Evolutionary conservation across 2,797 vertebrate species (phyloP).

Genomic region (Oreortyx pictus): DNA sequence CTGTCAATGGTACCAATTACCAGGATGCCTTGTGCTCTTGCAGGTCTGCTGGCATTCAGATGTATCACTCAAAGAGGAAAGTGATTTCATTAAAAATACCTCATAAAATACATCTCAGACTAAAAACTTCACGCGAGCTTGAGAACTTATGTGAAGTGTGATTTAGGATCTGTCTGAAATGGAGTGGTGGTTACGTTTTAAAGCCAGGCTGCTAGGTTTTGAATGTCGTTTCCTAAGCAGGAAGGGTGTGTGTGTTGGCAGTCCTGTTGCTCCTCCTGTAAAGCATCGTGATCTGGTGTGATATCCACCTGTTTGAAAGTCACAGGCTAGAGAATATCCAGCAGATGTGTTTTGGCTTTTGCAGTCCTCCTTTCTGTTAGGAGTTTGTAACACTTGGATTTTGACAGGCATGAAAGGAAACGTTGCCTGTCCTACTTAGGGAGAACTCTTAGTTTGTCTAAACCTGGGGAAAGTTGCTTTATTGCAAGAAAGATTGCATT

Average conservation of each 20-base stretch:
- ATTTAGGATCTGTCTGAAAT: neutral
- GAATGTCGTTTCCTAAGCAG: neutral
- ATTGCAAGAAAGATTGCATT: neutral
- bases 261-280: neutral
- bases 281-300: neutral
- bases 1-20: neutral
- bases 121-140: neutral
- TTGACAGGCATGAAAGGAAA: neutral
- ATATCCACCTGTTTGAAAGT: neutral
- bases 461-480: neutral
- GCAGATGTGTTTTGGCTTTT: neutral
- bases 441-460: neutral
- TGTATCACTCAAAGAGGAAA: neutral
- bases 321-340: neutral
- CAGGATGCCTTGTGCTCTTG: neutral
- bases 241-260: rapidly evolving
- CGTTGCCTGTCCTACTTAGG: neutral
- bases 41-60: neutral
- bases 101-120: neutral
- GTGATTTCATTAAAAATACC: neutral
- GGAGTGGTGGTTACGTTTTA: too few relatives aligned
- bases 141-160: neutral
- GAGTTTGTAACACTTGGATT: neutral
- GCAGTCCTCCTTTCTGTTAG: neutral
- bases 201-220: neutral